Base-by-base conservation (phyloP, 2,797 vertebrate genomes). In the Acanthis flammea region DNA sequence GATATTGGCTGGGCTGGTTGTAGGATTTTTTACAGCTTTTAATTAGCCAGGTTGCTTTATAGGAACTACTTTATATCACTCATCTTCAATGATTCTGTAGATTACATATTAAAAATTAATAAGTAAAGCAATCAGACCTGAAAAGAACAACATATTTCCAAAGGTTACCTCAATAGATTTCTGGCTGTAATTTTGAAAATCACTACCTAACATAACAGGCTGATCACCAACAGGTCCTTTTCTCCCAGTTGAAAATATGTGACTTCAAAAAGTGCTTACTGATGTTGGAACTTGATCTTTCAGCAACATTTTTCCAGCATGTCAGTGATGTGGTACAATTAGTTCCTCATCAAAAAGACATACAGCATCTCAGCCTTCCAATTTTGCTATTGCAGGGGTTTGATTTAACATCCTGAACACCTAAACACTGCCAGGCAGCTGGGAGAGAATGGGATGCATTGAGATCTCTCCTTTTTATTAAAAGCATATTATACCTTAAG, bases 401-500 rank as follows among this genome's bases (percentile, higher is more conserved):
- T 95, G 79, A 96, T 87, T 87, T 94, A 96, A 95, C 82, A 78
- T 77, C 48, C 82, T 93, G 53, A 37, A 95, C 95, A 84, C 42
- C 44, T 85, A 94, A 95, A 62, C 80, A 73, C 27, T 77, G 17
- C 27, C 57, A 86, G 60, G 50, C 63, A 88, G 68, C 39, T 68
- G 44, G 61, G 48, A 28, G 89, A 53, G 55, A 94, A 68, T 87
- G 42, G 2, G 9, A 10, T 80, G 67, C 60, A 68, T 35, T 37
- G 18, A 92, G 55, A 93, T 82, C 85, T 92, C 96, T 78, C 66
- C 47, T 93, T 79, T 96, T 97, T 90, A 96, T 97, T 95, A 97
- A 97, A 96, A 88, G 82, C 86, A 94, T 91, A 96, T 96, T 89
- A 93, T 83, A 90, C 75, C 80, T 96, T 92, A 91, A 95, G 83